These are phyloP conservation scores for Hippoglossus hippoglossus DNA, from an alignment of 2,797 vertebrate species.

Conservation along the genomic window DNA sequence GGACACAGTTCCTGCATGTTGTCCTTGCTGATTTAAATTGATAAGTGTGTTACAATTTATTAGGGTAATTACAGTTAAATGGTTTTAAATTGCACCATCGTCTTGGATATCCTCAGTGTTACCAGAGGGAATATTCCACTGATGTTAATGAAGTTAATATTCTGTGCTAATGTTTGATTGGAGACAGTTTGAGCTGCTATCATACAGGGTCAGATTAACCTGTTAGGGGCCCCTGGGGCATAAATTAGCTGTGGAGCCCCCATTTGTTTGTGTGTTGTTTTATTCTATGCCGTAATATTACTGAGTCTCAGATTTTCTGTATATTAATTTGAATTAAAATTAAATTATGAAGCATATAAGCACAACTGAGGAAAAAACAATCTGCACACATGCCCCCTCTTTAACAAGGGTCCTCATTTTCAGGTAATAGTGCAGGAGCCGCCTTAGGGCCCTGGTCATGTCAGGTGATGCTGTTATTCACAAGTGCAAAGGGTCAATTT, in stretches of 20 bases:
- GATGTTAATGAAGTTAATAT: constrained; percentile 9
- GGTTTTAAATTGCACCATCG: constrained; percentile 7
- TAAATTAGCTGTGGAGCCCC: background rate
- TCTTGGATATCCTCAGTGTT: constrained; percentile 10
- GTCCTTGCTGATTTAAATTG: background rate
- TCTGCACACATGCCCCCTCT: no score
- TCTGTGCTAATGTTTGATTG: constrained; percentile 2
- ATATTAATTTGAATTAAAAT: background rate
- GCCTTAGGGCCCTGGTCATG: background rate
- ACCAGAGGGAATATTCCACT: background rate
- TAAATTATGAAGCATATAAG: background rate
- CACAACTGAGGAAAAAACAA: background rate
- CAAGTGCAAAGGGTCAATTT: background rate
- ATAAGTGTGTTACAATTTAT: constrained; percentile 13
- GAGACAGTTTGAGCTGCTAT: constrained; percentile 1
- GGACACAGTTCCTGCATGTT: background rate
- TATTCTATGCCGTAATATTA: background rate
- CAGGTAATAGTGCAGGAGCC: background rate
- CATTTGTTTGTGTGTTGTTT: background rate
- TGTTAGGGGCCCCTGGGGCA: background rate
- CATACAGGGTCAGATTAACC: background rate
- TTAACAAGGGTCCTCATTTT: background rate
- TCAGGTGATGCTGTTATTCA: background rate
- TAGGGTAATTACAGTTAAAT: constrained; percentile 8
- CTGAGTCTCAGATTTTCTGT: background rate